A percentile compares a stretch with the other conserved stretches of the same genome.
phyloP scores from a whole-genome alignment of 2,113 vertebrate genomes.

The Myrmophylax atrothorax region DNA sequence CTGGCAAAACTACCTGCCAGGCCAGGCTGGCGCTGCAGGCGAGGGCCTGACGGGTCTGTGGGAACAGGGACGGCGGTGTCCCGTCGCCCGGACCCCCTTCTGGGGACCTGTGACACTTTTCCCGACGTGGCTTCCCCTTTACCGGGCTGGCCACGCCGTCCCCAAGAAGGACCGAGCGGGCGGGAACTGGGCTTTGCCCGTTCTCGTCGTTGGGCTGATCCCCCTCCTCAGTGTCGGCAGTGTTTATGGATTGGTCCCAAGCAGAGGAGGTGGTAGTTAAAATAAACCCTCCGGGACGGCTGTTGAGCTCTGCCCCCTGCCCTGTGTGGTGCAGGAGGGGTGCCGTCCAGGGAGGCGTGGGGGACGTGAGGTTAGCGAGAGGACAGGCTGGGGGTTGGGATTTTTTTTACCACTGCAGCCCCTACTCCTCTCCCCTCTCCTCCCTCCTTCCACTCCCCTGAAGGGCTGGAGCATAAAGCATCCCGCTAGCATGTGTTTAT shows the following conservation, averaged over 20 bases:
- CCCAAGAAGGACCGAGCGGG: not conserved
- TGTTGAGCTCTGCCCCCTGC: not conserved
- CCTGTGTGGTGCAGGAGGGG: not conserved
- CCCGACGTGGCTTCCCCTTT: not conserved
- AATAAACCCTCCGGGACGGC: not conserved
- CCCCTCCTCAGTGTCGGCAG: not conserved
- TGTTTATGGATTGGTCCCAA: not conserved
- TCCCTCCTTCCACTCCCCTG: not conserved
- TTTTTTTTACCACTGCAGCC: not conserved
- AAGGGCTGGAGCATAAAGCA: not conserved
- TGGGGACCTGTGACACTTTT: not conserved
- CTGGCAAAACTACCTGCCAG: not conserved
- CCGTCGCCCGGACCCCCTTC: not conserved
- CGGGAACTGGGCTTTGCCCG: not conserved
- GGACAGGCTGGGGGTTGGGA: conserved; percentile 17
- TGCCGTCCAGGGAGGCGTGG: not conserved
- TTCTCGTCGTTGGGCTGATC: not conserved
- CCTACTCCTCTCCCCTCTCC: not conserved
- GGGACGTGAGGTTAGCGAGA: conserved; percentile 10
- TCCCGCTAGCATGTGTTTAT: conserved; percentile 20
- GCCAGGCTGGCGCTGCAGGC: not conserved
- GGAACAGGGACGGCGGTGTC: no score
- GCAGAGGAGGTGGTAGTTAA: not conserved
- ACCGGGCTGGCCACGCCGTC: not conserved
- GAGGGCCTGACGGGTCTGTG: not conserved